Evolutionary conservation across 2,113 vertebrate species (phyloP), one percentile per base, ranked within the genome.

Genomic region (Aviceda subcristata): DNA sequence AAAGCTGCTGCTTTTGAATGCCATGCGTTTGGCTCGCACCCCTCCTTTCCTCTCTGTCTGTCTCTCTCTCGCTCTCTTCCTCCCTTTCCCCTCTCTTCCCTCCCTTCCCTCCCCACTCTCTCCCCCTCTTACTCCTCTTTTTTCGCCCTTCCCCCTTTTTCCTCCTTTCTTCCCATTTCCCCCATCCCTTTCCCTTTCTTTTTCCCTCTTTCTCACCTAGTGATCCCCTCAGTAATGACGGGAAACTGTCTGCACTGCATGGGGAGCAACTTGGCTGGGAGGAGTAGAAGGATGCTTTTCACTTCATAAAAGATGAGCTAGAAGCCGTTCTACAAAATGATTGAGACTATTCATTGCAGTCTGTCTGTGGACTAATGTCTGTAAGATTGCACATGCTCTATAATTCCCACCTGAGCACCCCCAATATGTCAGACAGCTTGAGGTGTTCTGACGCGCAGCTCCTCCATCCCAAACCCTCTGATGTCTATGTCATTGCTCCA

Each of bases 1-100:
- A 97, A 97, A 97, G 93, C 95, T 93, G 95, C 96, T 97, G 68
- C 94, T 91, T 96, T 97, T 97, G 97, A 96, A 94, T 94, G 93
- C 94, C 92, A 91, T 88, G 81, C 76, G 34, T 95, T 96, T 96
- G 91, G 96, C 94, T 96, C 93, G 1, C 75, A 64, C 76, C 71
- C 92, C 86, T 92, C 72, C 75, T 82, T 82, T 85, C 85, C 90
- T 90, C 88, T 92, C 81, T 86, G 79, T 94, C 80, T 90, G 46
- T 63, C 69, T 94, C 66, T 82, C 86, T 62, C 24, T 19, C 21
- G 8, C 64, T 48, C 67, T 62, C 72, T 36, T 80, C 41, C 50
- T 69, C 72, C 53, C 67, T 48, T 56, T 57, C 12, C 46, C 32
- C 45, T 73, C 79, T 55, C 26, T 91, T 46, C 17, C 20, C n/a